These are phyloP conservation scores for Sycophaga agraensis DNA, from an alignment of 1,140 invertebrate species.

Conservation along the genomic window DNA sequence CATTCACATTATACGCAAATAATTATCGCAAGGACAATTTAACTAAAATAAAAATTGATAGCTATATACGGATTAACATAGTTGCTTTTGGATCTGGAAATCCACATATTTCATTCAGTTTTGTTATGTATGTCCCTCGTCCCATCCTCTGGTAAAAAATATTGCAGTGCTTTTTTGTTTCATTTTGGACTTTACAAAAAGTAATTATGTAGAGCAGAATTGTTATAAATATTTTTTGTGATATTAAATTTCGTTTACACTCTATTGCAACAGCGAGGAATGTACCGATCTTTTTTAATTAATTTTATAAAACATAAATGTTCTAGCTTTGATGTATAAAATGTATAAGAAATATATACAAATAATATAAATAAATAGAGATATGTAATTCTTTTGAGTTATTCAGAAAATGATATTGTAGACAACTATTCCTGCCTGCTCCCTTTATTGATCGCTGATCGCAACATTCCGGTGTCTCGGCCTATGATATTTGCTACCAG, in stretches of 20 bases:
- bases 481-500: no score
- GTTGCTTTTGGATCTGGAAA: conserved; percentile 42
- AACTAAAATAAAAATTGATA: conserved; percentile 39
- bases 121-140: conserved; percentile 50
- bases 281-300: no score
- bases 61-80: conserved; percentile 39
- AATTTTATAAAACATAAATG: no score
- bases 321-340: no score
- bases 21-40: conserved; percentile 39
- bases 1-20: conserved; percentile 39
- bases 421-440: no score
- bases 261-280: neutral
- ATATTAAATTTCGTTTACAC: conserved; percentile 2
- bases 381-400: no score
- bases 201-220: conserved; percentile 9
- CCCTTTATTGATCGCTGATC: no score
- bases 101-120: conserved; percentile 42
- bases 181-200: conserved; percentile 16
- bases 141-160: conserved; percentile 58
- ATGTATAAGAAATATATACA: no score
- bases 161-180: conserved; percentile 47
- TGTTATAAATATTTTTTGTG: conserved; percentile 1
- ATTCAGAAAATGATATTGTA: no score
- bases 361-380: no score
- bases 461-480: no score